Percentiles rank a stretch among this genome's conserved stretches.
Conservation (phyloP, 2,888 invertebrate species). For the Leptarthrus brevirostris region DNA sequence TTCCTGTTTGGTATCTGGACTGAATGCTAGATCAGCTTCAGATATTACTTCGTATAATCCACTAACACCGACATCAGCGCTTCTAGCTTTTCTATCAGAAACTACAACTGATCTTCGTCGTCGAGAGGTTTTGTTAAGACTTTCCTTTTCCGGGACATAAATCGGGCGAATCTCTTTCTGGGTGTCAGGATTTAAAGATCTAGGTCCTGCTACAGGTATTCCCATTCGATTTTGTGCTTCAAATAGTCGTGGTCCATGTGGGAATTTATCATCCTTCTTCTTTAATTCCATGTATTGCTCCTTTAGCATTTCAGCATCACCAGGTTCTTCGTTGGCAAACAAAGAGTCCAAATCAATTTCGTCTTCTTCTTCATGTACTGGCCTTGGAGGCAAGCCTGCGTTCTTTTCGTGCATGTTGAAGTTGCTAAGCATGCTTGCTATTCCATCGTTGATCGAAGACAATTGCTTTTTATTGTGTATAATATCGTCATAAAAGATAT, state of each 20-base stretch:
- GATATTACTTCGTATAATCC: conserved; percentile 92
- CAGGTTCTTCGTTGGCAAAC: conserved; percentile 62
- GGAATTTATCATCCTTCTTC: conserved; percentile 74
- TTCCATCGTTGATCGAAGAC: conserved; percentile 62
- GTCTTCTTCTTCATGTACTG: conserved; percentile 67
- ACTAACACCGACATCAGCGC: conserved; percentile 89
- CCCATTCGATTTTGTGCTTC: conserved; percentile 70
- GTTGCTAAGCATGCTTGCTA: conserved; percentile 62
- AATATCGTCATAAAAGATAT: conserved; percentile 73
- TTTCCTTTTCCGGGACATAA: conserved; percentile 58
- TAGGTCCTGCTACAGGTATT: conserved; percentile 70
- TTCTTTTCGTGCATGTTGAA: conserved; percentile 62
- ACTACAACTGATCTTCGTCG: conserved; percentile 76
- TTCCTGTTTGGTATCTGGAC: conserved; percentile 82
- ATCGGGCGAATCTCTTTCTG: conserved; percentile 62
- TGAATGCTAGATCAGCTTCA: conserved; percentile 90
- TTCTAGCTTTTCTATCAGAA: conserved; percentile 79
- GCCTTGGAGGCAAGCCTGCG: conserved; percentile 62
- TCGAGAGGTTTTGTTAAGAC: conserved; percentile 59
- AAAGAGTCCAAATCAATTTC: conserved; percentile 63
- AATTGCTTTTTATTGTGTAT: conserved; percentile 72
- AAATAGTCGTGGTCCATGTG: conserved; percentile 78
- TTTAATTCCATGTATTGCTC: conserved; percentile 65
- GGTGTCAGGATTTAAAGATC: conserved; percentile 66
- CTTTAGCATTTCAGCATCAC: conserved; percentile 56